Percentiles rank a stretch among this genome's conserved stretches.
phyloP scores from a whole-genome alignment of 2,113 vertebrate genomes.

The Progne subis region DNA sequence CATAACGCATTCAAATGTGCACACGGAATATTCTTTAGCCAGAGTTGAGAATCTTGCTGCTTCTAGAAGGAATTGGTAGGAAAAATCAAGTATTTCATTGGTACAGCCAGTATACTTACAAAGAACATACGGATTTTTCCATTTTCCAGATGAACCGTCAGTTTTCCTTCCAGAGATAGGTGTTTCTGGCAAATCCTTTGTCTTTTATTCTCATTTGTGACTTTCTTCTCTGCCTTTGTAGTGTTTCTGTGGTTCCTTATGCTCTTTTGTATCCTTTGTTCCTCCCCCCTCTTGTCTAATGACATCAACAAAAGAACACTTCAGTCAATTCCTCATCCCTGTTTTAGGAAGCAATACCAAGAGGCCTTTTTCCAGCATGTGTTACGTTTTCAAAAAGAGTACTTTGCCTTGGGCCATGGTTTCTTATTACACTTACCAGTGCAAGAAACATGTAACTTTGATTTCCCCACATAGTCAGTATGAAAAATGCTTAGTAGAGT shows the following conservation, averaged over 20 bases:
- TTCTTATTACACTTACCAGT: neutral
- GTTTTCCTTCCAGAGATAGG: neutral
- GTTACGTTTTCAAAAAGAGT: neutral
- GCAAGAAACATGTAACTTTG: neutral
- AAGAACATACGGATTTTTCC: neutral
- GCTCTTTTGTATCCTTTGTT: neutral
- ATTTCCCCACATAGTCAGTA: neutral
- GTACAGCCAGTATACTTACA: neutral
- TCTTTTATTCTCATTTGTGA: neutral
- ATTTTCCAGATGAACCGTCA: neutral
- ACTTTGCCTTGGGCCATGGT: neutral
- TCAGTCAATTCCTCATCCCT: neutral
- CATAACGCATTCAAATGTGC: neutral
- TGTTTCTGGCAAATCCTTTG: neutral
- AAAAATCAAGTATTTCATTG: neutral
- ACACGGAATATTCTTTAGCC: neutral
- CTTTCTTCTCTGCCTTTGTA: neutral
- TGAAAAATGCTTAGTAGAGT: neutral
- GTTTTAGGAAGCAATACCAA: neutral
- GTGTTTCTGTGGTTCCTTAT: neutral
- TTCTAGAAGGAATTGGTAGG: neutral
- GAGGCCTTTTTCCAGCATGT: neutral
- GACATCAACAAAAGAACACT: neutral
- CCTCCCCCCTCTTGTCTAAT: neutral
- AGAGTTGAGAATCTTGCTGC: neutral